These are phyloP conservation scores for Heterodera schachtii DNA, from an alignment of 1,140 invertebrate species.

Conservation along the genomic window DNA sequence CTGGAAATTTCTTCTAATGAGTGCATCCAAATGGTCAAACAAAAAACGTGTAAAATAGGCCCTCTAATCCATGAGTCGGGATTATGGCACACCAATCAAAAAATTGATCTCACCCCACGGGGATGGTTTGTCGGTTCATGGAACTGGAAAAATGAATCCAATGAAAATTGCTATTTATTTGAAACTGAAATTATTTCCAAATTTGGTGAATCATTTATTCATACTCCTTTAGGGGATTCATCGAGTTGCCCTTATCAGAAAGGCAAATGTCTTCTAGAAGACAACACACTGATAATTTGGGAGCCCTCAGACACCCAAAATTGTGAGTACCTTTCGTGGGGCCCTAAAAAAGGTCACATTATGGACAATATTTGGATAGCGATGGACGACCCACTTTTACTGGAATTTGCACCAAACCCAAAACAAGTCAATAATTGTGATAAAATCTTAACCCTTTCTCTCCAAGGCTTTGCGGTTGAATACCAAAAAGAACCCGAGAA, in stretches of 20 bases:
- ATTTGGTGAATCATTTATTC: neutral
- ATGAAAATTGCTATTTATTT: slow-evolving; percentile 19
- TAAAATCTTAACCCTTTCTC: neutral
- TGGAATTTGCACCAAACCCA: neutral
- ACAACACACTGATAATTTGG: slow-evolving; percentile 9
- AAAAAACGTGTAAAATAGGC: neutral
- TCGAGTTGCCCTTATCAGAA: neutral
- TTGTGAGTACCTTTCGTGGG: neutral
- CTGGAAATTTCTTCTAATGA: neutral
- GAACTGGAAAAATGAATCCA: neutral
- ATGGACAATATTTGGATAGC: slow-evolving; percentile 1
- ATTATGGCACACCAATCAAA: slow-evolving; percentile 5
- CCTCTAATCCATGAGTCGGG: slow-evolving; percentile 5
- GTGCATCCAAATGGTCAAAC: slow-evolving; percentile 1
- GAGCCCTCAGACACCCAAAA: neutral
- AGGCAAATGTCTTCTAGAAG: neutral
- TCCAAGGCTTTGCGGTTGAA: neutral
- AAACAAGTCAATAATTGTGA: neutral
- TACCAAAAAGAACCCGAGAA: no score
- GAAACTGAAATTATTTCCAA: neutral
- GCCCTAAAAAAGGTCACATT: neutral
- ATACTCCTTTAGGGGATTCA: neutral
- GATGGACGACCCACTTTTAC: neutral
- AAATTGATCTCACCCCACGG: slow-evolving; percentile 4
- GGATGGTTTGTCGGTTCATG: neutral